phyloP scores from a whole-genome alignment of 2,113 vertebrate genomes.

The Solea senegalensis region DNA sequence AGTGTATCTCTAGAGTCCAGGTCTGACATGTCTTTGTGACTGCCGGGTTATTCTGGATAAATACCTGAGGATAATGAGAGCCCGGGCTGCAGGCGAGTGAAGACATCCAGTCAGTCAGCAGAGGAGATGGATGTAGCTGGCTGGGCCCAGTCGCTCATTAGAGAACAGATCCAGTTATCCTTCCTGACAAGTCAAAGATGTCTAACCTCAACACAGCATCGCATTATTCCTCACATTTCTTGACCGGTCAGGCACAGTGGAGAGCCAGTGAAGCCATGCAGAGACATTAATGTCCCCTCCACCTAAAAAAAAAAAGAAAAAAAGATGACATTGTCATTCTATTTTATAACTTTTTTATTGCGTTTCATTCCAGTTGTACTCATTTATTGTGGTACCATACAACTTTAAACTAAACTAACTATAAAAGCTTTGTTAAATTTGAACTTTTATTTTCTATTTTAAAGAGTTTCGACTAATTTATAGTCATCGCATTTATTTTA shows the following conservation, averaged over 20 bases:
- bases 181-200: constrained; percentile 48
- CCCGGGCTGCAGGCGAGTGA: constrained; percentile 32
- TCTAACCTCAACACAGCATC: constrained; percentile 24
- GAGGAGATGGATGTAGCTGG: constrained; percentile 31
- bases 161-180: constrained; percentile 49
- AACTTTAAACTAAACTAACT: no score
- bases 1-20: constrained; percentile 28
- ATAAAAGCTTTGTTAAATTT: no score
- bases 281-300: constrained; percentile 44
- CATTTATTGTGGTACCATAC: no score
- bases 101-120: constrained; percentile 40
- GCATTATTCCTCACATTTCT: constrained; percentile 43
- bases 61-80: constrained; percentile 57
- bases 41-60: constrained; percentile 49
- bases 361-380: no score
- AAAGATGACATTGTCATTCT: no score
- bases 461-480: no score
- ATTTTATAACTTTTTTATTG: no score
- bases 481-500: no score
- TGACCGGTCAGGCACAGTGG: constrained; percentile 18
- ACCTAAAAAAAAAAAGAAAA: not conserved
- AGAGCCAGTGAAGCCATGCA: constrained; percentile 31
- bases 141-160: constrained; percentile 61
- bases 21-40: constrained; percentile 42
- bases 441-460: no score